phyloP scores from a whole-genome alignment of 1,140 invertebrate genomes.

The Caenorhabditis briggsae region DNA sequence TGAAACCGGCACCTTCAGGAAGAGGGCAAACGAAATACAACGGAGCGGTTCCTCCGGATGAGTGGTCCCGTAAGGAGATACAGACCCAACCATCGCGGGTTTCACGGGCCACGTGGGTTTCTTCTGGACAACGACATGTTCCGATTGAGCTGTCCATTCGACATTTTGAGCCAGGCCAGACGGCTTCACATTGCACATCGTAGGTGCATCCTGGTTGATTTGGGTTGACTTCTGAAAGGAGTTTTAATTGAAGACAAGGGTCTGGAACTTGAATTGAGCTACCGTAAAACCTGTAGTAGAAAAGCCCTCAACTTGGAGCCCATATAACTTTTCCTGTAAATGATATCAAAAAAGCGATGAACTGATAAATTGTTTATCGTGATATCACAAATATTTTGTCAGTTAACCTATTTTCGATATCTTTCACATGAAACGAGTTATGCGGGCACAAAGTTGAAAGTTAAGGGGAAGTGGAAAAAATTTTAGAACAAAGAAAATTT shows the following conservation, averaged over 20 bases:
- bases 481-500: too few relatives aligned
- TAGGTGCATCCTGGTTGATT: conserved; percentile 68
- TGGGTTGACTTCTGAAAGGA: conserved; percentile 62
- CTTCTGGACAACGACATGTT: conserved; percentile 66
- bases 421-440: too few relatives aligned
- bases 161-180: conserved; percentile 67
- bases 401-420: too few relatives aligned
- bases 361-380: too few relatives aligned
- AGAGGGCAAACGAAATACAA: conserved; percentile 65
- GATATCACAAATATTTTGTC: too few relatives aligned
- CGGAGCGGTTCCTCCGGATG: conserved; percentile 58
- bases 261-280: neutral
- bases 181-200: conserved; percentile 64
- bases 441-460: too few relatives aligned
- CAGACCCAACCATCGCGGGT: conserved; percentile 68
- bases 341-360: too few relatives aligned
- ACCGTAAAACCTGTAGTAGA: neutral
- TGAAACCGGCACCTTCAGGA: conserved; percentile 69
- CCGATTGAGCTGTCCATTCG: conserved; percentile 63
- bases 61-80: conserved; percentile 62
- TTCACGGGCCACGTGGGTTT: conserved; percentile 65
- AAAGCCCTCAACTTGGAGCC: too few relatives aligned
- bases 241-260: neutral
- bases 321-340: too few relatives aligned
- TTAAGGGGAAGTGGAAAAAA: too few relatives aligned